Percentiles rank a stretch among this genome's conserved stretches.
These are phyloP conservation scores for Dipodomys merriami DNA, from an alignment of 2,113 vertebrate species.

Conservation along the genomic window DNA sequence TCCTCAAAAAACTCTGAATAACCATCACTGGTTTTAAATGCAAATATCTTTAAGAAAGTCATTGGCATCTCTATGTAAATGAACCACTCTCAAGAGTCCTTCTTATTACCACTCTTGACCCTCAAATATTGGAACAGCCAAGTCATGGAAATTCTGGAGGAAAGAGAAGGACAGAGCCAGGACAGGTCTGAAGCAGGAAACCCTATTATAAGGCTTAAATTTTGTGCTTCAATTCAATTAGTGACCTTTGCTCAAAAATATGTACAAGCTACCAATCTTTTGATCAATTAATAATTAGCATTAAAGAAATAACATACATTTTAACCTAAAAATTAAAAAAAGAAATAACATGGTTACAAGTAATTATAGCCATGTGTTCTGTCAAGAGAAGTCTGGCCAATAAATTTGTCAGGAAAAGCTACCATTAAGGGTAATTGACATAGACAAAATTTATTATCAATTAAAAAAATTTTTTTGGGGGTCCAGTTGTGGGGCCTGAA, in stretches of 20 bases:
- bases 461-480: background rate
- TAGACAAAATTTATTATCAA: background rate
- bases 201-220: background rate
- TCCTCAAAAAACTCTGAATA: background rate
- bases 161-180: background rate
- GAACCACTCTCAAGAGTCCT: background rate
- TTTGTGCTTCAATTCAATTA: background rate
- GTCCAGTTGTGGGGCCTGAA: too few species aligned
- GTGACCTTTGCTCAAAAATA: background rate
- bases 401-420: background rate
- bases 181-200: background rate
- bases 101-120: background rate
- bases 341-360: constrained; percentile 12
- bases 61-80: background rate
- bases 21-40: background rate
- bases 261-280: constrained; percentile 1
- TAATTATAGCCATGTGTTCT: background rate
- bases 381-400: background rate
- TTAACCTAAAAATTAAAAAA: background rate
- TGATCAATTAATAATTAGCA: background rate
- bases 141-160: background rate
- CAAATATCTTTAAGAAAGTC: background rate
- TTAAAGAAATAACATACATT: background rate
- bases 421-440: background rate
- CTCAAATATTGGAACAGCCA: background rate